These are phyloP conservation scores for Cataglyphis albicans DNA, from an alignment of 2,888 invertebrate genomes.

Conservation along the genomic window DNA sequence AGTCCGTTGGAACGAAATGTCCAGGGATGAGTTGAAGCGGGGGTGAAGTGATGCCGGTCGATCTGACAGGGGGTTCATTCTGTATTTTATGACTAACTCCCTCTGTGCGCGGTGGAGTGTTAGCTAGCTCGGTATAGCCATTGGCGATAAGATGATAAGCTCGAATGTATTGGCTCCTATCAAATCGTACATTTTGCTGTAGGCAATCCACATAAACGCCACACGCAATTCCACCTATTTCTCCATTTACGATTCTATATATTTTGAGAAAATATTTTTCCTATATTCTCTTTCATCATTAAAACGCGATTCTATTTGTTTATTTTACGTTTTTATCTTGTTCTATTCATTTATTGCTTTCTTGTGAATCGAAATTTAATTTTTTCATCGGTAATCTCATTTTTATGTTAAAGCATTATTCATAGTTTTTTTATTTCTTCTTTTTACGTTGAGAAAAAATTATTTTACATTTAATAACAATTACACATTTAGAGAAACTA, in stretches of 20 bases:
- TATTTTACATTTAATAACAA: background rate
- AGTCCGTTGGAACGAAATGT: slow-evolving; percentile 59
- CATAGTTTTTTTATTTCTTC: background rate
- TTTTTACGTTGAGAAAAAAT: background rate
- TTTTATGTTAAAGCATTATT: background rate
- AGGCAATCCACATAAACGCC: slow-evolving; percentile 82
- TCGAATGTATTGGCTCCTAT: slow-evolving; percentile 85
- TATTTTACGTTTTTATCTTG: background rate
- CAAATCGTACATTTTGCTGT: slow-evolving; percentile 84
- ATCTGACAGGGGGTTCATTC: slow-evolving; percentile 80
- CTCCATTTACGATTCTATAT: slow-evolving; percentile 36
- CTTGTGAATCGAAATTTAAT: background rate
- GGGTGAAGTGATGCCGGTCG: slow-evolving; percentile 62
- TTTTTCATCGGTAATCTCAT: background rate
- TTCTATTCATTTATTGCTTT: background rate
- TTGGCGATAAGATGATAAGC: slow-evolving; percentile 86
- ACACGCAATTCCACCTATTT: slow-evolving; percentile 70
- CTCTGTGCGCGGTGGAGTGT: slow-evolving; percentile 74
- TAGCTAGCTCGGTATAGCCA: slow-evolving; percentile 79
- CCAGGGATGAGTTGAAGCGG: slow-evolving; percentile 62
- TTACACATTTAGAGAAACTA: background rate
- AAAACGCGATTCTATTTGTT: background rate
- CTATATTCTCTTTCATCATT: background rate
- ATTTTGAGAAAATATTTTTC: slow-evolving; percentile 57
- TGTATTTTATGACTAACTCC: slow-evolving; percentile 83